phyloP scores from a whole-genome alignment of 2,797 vertebrate genomes.

The Epinephelus awoara region DNA sequence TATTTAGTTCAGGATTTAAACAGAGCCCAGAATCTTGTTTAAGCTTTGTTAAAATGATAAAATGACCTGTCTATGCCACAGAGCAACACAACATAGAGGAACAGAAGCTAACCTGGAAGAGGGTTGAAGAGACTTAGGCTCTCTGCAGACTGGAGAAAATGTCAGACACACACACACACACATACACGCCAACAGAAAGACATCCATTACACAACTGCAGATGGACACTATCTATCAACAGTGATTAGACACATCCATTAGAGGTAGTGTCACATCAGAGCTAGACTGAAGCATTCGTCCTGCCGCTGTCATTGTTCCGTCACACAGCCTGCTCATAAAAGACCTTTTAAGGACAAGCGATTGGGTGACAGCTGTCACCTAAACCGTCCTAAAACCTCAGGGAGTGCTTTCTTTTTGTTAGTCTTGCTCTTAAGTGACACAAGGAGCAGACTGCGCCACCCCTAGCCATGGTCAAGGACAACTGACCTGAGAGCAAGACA shows the following conservation, averaged over 20 bases:
- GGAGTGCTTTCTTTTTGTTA: slow-evolving; percentile 55
- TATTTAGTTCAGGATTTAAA: slow-evolving; percentile 2
- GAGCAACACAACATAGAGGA: slow-evolving; percentile 22
- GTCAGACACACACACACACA: slow-evolving; percentile 6
- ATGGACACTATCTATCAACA: slow-evolving; percentile 52
- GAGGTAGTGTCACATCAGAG: slow-evolving; percentile 32
- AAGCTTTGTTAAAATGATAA: slow-evolving; percentile 3
- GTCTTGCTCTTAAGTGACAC: slow-evolving; percentile 38
- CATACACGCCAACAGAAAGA: slow-evolving; percentile 16
- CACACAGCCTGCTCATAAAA: slow-evolving; percentile 49
- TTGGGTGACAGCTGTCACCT: slow-evolving; percentile 60
- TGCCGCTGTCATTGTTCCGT: slow-evolving; percentile 27
- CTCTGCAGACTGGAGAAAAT: slow-evolving; percentile 15
- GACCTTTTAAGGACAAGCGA: slow-evolving; percentile 62
- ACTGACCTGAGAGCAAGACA: slow-evolving; percentile 41
- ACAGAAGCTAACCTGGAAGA: slow-evolving; percentile 2
- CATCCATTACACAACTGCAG: slow-evolving; percentile 36
- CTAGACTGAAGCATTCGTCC: slow-evolving; percentile 29
- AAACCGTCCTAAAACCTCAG: slow-evolving; percentile 51
- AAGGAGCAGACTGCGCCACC: slow-evolving; percentile 6
- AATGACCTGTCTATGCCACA: neutral
- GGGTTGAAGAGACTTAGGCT: slow-evolving; percentile 10
- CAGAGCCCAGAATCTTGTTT: slow-evolving; percentile 13
- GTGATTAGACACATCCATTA: slow-evolving; percentile 53
- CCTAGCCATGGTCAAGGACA: slow-evolving; percentile 45